Conservation (phyloP, 2,888 invertebrate species). For the Heteropelma amictum region DNA sequence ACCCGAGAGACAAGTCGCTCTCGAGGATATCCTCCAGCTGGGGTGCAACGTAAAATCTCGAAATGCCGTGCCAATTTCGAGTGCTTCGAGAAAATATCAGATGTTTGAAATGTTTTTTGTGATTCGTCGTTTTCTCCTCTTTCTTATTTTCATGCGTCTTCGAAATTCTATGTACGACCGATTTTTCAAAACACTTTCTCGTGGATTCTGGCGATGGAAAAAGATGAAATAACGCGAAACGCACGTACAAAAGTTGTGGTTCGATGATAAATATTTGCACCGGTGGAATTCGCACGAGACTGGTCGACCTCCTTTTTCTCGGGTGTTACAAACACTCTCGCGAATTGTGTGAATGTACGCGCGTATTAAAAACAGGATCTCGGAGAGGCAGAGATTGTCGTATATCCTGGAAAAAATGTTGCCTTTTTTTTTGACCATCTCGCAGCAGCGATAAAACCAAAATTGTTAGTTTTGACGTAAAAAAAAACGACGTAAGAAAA, state of each 20-base stretch:
- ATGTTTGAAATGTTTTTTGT: too few species aligned
- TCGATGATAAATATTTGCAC: conserved; percentile 37
- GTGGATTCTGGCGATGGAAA: background rate
- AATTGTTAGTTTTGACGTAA: background rate
- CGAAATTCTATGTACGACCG: too few species aligned
- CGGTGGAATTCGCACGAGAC: conserved; percentile 18
- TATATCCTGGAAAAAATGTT: conserved; percentile 1
- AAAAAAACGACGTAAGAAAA: background rate
- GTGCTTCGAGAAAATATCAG: too few species aligned
- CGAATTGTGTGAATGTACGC: background rate
- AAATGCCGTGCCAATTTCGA: too few species aligned
- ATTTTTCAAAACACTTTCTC: too few species aligned
- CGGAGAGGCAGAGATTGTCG: background rate
- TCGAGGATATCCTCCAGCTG: too few species aligned
- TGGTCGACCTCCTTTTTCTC: conserved; percentile 40
- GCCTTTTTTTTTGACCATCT: background rate
- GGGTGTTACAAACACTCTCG: background rate
- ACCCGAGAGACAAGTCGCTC: background rate
- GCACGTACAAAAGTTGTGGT: conserved; percentile 19
- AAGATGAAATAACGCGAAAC: background rate
- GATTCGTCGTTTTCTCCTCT: too few species aligned
- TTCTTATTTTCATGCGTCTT: too few species aligned
- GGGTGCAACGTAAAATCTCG: too few species aligned
- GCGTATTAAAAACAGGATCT: background rate
- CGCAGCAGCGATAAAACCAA: background rate